Base-by-base conservation (phyloP, 2,113 vertebrate species). In the Engraulis encrasicolus region DNA sequence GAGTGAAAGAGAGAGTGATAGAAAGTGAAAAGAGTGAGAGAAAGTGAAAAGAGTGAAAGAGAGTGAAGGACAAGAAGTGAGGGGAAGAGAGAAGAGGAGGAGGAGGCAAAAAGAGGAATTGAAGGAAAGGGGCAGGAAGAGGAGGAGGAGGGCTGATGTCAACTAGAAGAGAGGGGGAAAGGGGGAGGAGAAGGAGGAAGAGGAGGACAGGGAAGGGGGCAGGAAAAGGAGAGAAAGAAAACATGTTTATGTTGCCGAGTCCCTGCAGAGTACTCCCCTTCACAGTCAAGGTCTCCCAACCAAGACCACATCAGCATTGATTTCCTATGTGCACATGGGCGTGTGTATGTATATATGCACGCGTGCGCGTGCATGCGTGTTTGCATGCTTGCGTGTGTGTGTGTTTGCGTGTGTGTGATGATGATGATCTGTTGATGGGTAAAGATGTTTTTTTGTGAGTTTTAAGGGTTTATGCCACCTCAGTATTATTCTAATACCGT, bases 241-340 rank as follows among this genome's bases (percentile, higher is more conserved):
- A 71, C 61, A 31, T 34, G 61, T 71, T 71, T 71, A 71, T 71
- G 15, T 71, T 34, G 58, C n/a, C n/a, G n/a, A 71, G 27, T 71
- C 61, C 58, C 61, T 71, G 61, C 61, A 31, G 61, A 31, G 61
- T 3, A 31, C 12, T 12, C 34, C 61, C 1, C 61, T 27, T 71
- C 61, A 45, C 40, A 71, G 61, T 34, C 23, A 27, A 71, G 61
- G 61, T 71, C 61, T 71, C 27, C 34, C 61, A 71, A 71, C 61
- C 34, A 71, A 71, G 61, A 71, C 61, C 23, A 71, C 23, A 89
- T 85, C 84, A 52, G 49, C 9, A 48, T 89, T 79, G 49, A 20
- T 86, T 89, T 91, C 87, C 87, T 86, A 80, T 6, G 71, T 74
- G 78, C 81, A 82, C 85, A 86, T 82, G 5, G 2, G 48, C 52